phyloP scores from a whole-genome alignment of 2,113 vertebrate genomes.

The Todiramphus chloris region DNA sequence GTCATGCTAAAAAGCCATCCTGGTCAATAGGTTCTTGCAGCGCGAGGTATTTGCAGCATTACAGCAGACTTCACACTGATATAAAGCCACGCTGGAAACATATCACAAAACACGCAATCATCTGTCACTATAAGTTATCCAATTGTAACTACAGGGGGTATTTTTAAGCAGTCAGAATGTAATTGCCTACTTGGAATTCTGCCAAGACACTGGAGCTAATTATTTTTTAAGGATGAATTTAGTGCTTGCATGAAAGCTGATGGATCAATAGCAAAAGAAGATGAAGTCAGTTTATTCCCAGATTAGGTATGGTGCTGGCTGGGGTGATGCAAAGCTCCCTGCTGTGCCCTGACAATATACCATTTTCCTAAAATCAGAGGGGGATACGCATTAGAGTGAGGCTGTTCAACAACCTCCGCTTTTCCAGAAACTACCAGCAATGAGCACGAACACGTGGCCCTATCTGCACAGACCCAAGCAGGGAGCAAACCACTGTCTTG shows the following conservation, averaged over 20 bases:
- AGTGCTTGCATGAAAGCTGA: neutral
- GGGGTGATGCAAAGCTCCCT: neutral
- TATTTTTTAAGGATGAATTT: slow-evolving; percentile 54
- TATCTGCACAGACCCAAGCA: neutral
- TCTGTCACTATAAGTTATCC: slow-evolving; percentile 27
- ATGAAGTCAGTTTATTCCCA: neutral
- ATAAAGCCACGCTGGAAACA: neutral
- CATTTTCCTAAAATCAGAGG: neutral
- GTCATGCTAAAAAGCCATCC: neutral
- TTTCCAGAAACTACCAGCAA: neutral
- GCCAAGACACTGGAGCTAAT: slow-evolving; percentile 40
- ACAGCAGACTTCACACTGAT: neutral
- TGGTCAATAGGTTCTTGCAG: neutral
- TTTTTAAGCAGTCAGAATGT: slow-evolving; percentile 39
- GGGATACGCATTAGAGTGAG: neutral
- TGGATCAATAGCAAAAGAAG: slow-evolving; percentile 10
- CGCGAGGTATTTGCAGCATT: neutral
- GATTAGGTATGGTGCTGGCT: neutral
- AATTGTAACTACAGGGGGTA: slow-evolving; percentile 17
- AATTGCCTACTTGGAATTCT: slow-evolving; percentile 31
- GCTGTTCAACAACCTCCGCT: fast-evolving
- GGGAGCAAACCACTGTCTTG: no score
- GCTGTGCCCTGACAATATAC: neutral
- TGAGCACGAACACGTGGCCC: fast-evolving
- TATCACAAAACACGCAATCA: slow-evolving; percentile 14